A percentile compares a stretch with the other conserved stretches of the same genome.
Evolutionary conservation across 2,888 invertebrate genomes (phyloP).

Genomic region (Limulus polyphemus): DNA sequence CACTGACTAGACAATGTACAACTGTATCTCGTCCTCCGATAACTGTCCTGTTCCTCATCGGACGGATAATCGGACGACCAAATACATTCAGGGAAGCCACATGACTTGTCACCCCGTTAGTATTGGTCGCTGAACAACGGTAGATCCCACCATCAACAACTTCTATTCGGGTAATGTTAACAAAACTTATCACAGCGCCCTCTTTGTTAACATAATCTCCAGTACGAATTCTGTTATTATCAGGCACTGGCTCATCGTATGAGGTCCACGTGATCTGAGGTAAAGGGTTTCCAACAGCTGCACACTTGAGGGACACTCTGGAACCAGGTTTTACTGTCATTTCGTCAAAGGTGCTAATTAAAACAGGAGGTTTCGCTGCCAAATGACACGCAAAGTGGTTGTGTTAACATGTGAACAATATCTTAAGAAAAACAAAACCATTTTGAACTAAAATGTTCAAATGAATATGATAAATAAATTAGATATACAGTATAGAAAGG

Average conservation of each 20-base stretch:
- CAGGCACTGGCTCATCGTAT: slow-evolving; percentile 22
- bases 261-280: slow-evolving; percentile 26
- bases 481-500: no score
- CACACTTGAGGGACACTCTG: slow-evolving; percentile 20
- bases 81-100: neutral
- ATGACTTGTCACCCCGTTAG: neutral
- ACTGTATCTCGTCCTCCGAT: neutral
- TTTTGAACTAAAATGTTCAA: no score
- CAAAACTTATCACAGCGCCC: slow-evolving; percentile 24
- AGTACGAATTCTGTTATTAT: slow-evolving; percentile 19
- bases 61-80: neutral
- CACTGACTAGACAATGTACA: neutral
- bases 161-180: slow-evolving; percentile 17
- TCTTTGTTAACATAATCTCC: slow-evolving; percentile 26
- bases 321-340: slow-evolving; percentile 19
- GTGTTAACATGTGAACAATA: no score
- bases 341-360: slow-evolving; percentile 21
- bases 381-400: no score
- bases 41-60: neutral
- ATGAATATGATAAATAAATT: no score
- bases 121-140: neutral
- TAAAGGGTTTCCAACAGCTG: slow-evolving; percentile 24
- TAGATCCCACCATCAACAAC: neutral
- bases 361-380: slow-evolving; percentile 20
- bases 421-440: no score